phyloP scores from a whole-genome alignment of 2,113 vertebrate species.

The Rousettus leschenaultii region DNA sequence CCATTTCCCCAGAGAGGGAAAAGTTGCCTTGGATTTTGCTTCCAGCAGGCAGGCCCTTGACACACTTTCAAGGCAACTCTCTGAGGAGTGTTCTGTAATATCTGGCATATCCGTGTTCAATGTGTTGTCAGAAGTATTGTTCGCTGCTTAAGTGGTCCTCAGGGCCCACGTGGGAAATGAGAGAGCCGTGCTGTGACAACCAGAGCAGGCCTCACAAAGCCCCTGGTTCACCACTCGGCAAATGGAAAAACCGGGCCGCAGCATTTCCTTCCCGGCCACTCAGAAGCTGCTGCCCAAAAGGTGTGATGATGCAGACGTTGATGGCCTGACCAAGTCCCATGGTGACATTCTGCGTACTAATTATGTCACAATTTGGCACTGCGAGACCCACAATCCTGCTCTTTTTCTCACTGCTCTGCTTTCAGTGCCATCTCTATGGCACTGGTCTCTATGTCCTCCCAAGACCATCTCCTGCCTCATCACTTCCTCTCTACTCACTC shows the following conservation, averaged over 20 bases:
- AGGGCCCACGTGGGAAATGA: neutral
- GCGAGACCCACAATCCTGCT: rapidly evolving
- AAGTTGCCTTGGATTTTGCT: neutral
- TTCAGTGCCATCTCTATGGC: neutral
- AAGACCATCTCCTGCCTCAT: neutral
- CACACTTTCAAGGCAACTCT: neutral
- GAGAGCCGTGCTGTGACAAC: neutral
- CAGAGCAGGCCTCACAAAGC: too few species aligned
- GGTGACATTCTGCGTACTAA: too few species aligned
- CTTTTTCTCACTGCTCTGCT: neutral
- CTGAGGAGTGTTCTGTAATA: rapidly evolving
- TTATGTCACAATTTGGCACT: rapidly evolving
- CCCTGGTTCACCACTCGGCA: rapidly evolving
- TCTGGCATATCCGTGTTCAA: rapidly evolving
- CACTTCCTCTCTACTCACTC: neutral
- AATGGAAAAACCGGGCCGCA: rapidly evolving
- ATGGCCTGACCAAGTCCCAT: rapidly evolving
- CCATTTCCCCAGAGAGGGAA: neutral
- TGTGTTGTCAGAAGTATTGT: rapidly evolving
- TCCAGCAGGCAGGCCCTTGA: neutral
- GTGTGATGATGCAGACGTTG: rapidly evolving
- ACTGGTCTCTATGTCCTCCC: rapidly evolving
- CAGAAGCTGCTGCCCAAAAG: neutral
- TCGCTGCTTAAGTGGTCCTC: neutral
- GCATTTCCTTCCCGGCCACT: rapidly evolving